Evolutionary conservation across 2,888 invertebrate species (phyloP), one percentile per base, ranked within the genome.

Genomic region (Andrena camellia): DNA sequence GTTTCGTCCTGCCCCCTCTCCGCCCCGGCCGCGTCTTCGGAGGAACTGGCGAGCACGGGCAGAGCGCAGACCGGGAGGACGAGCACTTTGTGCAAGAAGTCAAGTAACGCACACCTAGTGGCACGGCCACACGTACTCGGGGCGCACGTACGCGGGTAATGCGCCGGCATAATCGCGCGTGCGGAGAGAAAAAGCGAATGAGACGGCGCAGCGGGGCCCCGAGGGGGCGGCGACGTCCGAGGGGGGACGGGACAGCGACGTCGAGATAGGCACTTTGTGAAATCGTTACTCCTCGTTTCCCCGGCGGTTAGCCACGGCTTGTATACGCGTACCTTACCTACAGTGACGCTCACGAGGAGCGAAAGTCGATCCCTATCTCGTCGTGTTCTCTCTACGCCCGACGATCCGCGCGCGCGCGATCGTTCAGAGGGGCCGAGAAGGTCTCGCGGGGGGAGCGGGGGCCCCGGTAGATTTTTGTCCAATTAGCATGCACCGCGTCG

Each of bases 321-420:
- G 80, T 85, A 74, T 80, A 80, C 84, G 86, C 80, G 86, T 86
- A 88, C 79, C 83, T 86, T 84, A 84, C 84, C 88, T 88, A 89
- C 89, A 82, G 86, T 90, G 90, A 90, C 90, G 90, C 81, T 90
- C 85, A 86, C 90, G 80, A 88, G 90, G 88, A 86, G 88, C 90
- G 90, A 90, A 89, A 89, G 90, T 87, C 87, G 90, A 90, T 90
- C 86, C 81, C 84, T 90, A 90, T 90, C 90, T 83, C 74, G 73
- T 42, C 89, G 83, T 87, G 90, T 90, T 89, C 89, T 74, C 84
- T 88, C 89, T 88, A 83, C 84, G 83, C 77, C 78, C 83, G 83
- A 68, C 88, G 88, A 89, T 89, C 86, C 83, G 86, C 76, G 66
- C 83, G 86, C 76, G 66, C 75, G 73, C 67, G 78, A 74, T 81